Conservation (phyloP, 2,888 invertebrate species). For the Caenorhabditis uteleia region DNA sequence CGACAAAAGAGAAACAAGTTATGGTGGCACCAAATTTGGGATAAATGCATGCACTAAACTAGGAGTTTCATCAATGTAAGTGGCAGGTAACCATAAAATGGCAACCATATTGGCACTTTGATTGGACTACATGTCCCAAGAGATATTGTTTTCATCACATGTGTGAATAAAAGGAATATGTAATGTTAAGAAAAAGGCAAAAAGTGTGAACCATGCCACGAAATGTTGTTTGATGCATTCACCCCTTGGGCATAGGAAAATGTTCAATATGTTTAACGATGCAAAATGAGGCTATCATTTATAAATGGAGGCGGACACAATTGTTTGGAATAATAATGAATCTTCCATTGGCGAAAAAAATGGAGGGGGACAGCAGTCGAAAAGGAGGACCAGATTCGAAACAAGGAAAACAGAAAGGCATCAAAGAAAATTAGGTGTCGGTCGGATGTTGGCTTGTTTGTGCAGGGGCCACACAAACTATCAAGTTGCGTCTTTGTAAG, state of each 20-base stretch:
- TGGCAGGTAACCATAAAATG: background rate
- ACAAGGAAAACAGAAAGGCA: constrained; percentile 1
- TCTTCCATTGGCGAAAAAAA: too few species aligned
- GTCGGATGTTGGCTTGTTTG: constrained; percentile 8
- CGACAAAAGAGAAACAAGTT: too few species aligned
- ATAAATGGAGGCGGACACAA: background rate
- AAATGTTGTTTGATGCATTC: constrained; percentile 30
- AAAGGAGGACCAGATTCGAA: background rate
- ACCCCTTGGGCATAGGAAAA: constrained; percentile 26
- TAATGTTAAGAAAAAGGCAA: constrained; percentile 7
- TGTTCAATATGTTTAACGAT: background rate
- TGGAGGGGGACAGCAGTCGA: too few species aligned
- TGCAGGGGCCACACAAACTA: constrained; percentile 25
- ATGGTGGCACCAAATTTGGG: too few species aligned
- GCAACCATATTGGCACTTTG: background rate
- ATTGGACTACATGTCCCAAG: constrained; percentile 15
- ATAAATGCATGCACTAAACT: too few species aligned
- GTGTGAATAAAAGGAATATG: constrained; percentile 13
- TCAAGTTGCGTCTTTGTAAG: constrained; percentile 19
- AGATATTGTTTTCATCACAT: constrained; percentile 26
- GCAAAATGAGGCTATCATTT: background rate
- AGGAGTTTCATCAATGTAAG: too few species aligned
- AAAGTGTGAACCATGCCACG: constrained; percentile 9
- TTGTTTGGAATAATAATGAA: too few species aligned
- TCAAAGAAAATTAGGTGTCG: constrained; percentile 18